Evolutionary conservation across 35 echinoderm and acorn worm genomes (phyloP).

Genomic region (Eucidaris tribuloides): DNA sequence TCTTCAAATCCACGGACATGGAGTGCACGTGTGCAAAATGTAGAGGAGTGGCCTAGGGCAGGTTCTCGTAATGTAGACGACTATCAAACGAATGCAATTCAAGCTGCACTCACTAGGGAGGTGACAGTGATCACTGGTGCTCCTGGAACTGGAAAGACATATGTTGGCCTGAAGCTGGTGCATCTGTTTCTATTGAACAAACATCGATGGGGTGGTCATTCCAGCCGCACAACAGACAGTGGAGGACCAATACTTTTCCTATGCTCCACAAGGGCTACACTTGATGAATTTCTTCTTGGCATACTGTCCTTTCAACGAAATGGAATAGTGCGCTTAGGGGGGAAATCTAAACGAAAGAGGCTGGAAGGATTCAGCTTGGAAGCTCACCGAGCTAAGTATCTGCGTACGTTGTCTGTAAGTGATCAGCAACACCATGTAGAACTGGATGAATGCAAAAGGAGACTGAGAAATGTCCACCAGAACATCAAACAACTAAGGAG

Average conservation of each 20-base stretch:
- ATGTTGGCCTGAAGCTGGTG: constrained; percentile 69
- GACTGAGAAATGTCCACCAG: background rate
- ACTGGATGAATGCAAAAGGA: background rate
- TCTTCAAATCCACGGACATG: background rate
- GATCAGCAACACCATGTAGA: background rate
- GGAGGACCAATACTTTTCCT: constrained; percentile 66
- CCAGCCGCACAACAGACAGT: background rate
- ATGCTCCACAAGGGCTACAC: constrained; percentile 89
- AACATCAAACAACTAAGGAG: background rate
- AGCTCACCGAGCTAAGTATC: background rate
- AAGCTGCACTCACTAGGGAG: constrained; percentile 62
- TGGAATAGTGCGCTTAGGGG: constrained; percentile 69
- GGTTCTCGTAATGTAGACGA: constrained; percentile 35
- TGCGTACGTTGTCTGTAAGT: background rate
- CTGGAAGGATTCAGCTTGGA: constrained; percentile 10
- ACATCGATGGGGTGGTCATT: too few relatives aligned
- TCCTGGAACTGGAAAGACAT: constrained; percentile 91
- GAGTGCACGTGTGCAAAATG: background rate
- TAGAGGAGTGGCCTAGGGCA: constrained; percentile 40
- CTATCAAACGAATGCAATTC: constrained; percentile 43
- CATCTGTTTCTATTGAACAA: constrained; percentile 39
- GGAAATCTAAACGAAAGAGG: constrained; percentile 49
- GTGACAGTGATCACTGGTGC: constrained; percentile 82
- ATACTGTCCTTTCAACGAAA: constrained; percentile 34
- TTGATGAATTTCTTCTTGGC: constrained; percentile 90